A percentile compares a stretch with the other conserved stretches of the same genome.
Evolutionary conservation across 2,888 invertebrate species (phyloP).

Genomic region (Volucella inanis): DNA sequence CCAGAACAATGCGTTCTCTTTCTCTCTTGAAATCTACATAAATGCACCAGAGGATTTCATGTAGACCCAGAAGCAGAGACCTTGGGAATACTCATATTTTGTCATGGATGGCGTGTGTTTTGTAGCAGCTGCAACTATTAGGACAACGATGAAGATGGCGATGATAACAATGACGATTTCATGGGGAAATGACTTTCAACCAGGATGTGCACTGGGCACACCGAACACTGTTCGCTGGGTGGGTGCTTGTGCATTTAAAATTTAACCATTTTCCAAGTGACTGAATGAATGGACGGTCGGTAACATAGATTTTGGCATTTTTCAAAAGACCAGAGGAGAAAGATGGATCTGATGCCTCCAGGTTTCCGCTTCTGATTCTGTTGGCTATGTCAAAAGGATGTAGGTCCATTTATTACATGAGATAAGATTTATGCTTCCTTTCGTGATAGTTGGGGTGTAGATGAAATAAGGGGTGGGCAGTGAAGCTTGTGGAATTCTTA

Average conservation of each 20-base stretch:
- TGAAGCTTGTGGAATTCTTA: not conserved
- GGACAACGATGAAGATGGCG: slow-evolving; percentile 16
- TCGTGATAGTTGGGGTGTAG: slow-evolving; percentile 23
- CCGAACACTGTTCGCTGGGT: slow-evolving; percentile 15
- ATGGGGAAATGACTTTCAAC: slow-evolving; percentile 43
- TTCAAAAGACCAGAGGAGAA: slow-evolving; percentile 10
- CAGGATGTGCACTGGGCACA: slow-evolving; percentile 9
- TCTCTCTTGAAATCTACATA: not conserved
- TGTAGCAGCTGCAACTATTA: slow-evolving; percentile 10
- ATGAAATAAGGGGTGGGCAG: too few species aligned
- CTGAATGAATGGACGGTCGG: slow-evolving; percentile 57
- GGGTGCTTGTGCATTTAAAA: slow-evolving; percentile 56
- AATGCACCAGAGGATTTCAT: not conserved
- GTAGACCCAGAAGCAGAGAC: slow-evolving; percentile 30
- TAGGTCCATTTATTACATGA: slow-evolving; percentile 70
- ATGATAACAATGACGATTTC: slow-evolving; percentile 45
- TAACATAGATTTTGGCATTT: slow-evolving; percentile 19
- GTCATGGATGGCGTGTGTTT: slow-evolving; percentile 31
- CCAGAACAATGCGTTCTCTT: slow-evolving; percentile 31
- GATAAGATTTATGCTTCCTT: slow-evolving; percentile 64
- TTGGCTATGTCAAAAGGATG: slow-evolving; percentile 25
- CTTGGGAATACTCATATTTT: slow-evolving; percentile 29
- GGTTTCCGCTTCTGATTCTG: slow-evolving; percentile 35
- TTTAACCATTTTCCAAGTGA: slow-evolving; percentile 62
- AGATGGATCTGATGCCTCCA: slow-evolving; percentile 59